Percentiles rank a stretch among this genome's conserved stretches.
phyloP scores from a whole-genome alignment of 2,797 vertebrate genomes.

The Xenopus petersii region DNA sequence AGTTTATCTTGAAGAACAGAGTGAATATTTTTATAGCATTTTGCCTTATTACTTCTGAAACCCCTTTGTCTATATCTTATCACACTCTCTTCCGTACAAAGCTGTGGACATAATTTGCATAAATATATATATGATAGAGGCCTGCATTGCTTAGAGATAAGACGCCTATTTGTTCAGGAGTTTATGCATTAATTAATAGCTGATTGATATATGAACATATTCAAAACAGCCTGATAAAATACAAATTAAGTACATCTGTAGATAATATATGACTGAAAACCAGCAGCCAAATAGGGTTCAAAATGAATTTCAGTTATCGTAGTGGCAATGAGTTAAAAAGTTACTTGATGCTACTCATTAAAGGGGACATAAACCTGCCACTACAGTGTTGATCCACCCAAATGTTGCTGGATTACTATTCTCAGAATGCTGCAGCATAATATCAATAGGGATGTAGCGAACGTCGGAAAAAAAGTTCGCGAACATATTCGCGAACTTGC shows the following conservation, averaged over 20 bases:
- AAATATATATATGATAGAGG: constrained; percentile 35
- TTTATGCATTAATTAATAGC: constrained; percentile 46
- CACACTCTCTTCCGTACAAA: constrained; percentile 22
- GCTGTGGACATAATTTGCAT: constrained; percentile 11
- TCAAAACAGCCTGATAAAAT: constrained; percentile 38
- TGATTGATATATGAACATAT: constrained; percentile 45
- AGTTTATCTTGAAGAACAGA: not conserved
- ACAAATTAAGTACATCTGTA: constrained; percentile 17
- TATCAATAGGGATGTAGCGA: no score
- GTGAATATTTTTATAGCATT: not conserved
- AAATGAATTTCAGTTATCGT: constrained; percentile 14
- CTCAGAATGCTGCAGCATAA: no score
- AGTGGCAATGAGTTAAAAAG: not conserved
- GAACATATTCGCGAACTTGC: no score
- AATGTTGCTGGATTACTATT: no score
- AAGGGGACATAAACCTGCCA: not conserved
- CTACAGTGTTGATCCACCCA: no score
- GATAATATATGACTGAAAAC: constrained; percentile 13
- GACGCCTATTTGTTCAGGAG: constrained; percentile 25
- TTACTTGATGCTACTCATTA: no score
- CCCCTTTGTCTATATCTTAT: constrained; percentile 32
- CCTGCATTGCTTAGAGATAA: constrained; percentile 17
- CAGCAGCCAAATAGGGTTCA: constrained; percentile 21
- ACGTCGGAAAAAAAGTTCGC: no score
- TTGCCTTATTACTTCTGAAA: not conserved